Base-by-base conservation (phyloP, 2,113 vertebrate genomes). In the Tautogolabrus adspersus region DNA sequence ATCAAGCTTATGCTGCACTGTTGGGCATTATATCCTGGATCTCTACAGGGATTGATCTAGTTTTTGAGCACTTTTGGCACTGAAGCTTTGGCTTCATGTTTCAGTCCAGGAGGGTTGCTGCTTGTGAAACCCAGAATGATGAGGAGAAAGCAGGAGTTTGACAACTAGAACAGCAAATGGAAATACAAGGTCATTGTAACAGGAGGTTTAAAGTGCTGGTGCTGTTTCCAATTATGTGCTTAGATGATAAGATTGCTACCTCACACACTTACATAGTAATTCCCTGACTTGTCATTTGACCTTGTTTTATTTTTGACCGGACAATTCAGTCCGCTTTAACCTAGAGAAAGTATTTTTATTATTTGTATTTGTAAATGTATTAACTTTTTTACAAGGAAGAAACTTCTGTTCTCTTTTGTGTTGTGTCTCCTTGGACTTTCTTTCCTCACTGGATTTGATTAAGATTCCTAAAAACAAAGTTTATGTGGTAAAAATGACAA, bases 81-180 rank as follows among this genome's bases (percentile, higher is more conserved):
- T 42, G 9, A 2, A 42, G 18, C 47, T 18, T 1, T 49, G 47
- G 47, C 47, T 52, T 52, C 19, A 52, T 52, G 9, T 52, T 52
- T 49, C 18, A n/a, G 49, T 52, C 18, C 49, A 52, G 49, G 49
- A n/a, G 19, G 19, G 8, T 42, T 21, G 49, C 19, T n/a, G 49
- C 19, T 49, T 49, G 18, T 49, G 18, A 49, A 49, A 8, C 18
- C 1, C 15, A 55, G 59, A 77, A 67, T 58, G 42, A 73, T 38
- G 56, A 74, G 61, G 38, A 73, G 1, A 2, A 66, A 74, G 49
- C 64, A 51, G 57, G 47, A 83, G 80, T 82, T 49, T 47, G 67
- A 70, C 42, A 26, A 44, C 21, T n/a, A 49, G 23, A 80, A 64
- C 34, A 75, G 72, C 47, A 40, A 76, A 55, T n/a, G 21, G 42